Conservation (phyloP, 2,113 vertebrate genomes). For the Sebastes fasciatus region DNA sequence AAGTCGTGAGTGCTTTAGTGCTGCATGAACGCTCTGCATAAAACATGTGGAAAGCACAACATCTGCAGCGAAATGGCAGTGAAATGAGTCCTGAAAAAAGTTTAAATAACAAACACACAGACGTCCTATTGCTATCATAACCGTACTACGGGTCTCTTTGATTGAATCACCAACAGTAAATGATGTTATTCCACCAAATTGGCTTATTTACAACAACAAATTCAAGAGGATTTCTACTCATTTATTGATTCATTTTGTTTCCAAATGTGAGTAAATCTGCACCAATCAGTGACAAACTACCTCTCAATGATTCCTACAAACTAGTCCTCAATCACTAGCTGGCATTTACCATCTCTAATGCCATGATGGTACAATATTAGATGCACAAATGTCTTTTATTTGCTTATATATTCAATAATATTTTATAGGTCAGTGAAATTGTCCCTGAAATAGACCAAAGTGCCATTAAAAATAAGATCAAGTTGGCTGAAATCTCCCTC, state of each 20-base stretch:
- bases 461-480: background rate
- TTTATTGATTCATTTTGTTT: too few relatives aligned
- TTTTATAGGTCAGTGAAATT: conserved; percentile 14
- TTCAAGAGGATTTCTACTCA: too few relatives aligned
- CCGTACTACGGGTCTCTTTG: background rate
- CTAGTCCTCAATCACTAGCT: too few relatives aligned
- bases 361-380: background rate
- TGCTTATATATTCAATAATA: too few relatives aligned
- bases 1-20: background rate
- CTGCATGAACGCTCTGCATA: conserved; percentile 14
- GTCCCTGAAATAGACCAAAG: conserved; percentile 19
- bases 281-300: background rate
- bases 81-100: background rate
- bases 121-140: too few relatives aligned
- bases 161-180: background rate
- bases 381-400: background rate
- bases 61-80: background rate
- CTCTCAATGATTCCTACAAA: too few relatives aligned
- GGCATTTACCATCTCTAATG: too few relatives aligned
- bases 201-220: too few relatives aligned
- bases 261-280: too few relatives aligned
- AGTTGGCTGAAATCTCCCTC: background rate
- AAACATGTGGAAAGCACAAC: background rate
- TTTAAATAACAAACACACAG: too few relatives aligned
- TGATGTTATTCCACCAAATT: too few relatives aligned